phyloP scores from a whole-genome alignment of 2,888 invertebrate species.

The Kryphioiulus occultus region DNA sequence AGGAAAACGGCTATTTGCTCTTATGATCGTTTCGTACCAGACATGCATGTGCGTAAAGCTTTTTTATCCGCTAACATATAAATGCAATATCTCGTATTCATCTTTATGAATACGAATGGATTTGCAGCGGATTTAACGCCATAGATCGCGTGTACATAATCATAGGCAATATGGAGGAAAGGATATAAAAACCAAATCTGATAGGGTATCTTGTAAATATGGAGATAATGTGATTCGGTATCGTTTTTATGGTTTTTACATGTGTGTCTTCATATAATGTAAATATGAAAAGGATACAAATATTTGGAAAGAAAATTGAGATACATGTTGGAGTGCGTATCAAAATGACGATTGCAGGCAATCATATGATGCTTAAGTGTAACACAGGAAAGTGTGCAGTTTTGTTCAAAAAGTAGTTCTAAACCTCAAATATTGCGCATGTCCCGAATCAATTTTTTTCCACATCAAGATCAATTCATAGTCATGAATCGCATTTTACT shows the following conservation, averaged over 20 bases:
- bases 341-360: background rate
- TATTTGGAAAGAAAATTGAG: background rate
- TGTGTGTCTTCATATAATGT: background rate
- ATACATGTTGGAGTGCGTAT: background rate
- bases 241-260: background rate
- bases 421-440: no score
- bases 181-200: background rate
- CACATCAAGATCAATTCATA: background rate
- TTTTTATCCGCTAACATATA: background rate
- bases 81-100: background rate
- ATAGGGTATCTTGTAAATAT: conserved; percentile 2
- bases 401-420: no score
- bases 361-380: no score
- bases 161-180: background rate
- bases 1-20: no score
- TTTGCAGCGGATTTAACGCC: background rate
- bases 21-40: background rate
- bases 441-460: no score
- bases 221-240: background rate
- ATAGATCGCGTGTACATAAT: conserved; percentile 6
- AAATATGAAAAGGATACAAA: background rate
- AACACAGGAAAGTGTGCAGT: no score
- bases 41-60: background rate
- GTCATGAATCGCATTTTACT: background rate
- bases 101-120: background rate